Evolutionary conservation across 2,113 vertebrate species (phyloP), one percentile per base, ranked within the genome.

Genomic region (Petromus typicus): DNA sequence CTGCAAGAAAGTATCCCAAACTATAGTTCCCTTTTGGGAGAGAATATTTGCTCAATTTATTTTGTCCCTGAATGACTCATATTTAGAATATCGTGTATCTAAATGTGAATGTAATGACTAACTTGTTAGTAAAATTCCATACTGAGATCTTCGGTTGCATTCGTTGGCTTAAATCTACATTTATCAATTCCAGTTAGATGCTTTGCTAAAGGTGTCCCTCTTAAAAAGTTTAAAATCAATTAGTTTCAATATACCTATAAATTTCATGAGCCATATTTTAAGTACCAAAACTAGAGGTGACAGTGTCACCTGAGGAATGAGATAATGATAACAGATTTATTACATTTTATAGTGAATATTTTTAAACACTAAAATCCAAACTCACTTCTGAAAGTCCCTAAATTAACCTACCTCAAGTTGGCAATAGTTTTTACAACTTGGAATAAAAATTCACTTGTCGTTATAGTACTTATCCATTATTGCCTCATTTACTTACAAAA

Each of bases 401-500:
- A 94, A 75, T 83, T 79, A 93, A 86, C 61, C 78, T 61, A 20
- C 12, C 57, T 80, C 59, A 66, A 85, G 30, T 63, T 17, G 61
- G 27, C 48, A 95, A 59, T 32, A 57, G 45, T 80, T 96, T 93
- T 85, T 89, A 93, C 1, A 3, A 92, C 43, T 48, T 78, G 30
- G 2, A 96, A 92, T 87, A 88, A 87, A 95, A 81, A 56, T 48
- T 96, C 63, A 67, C 82, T 86, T 78, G 51, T 82, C 86, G 43
- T 83, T 93, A 90, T 30, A 59, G 61, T 48, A 48, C 34, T 61
- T 90, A 61, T 95, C 43, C 57, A n/a, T 2, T 71, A 86, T 93
- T 93, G 56, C 76, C 84, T 93, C n/a, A n/a, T 86, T 94, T 89
- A 57, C 54, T 89, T 93, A 63, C 80, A 80, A 80, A 85, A 45